phyloP scores from a whole-genome alignment of 1,140 invertebrate species.

The Neoseiulus cucumeris region DNA sequence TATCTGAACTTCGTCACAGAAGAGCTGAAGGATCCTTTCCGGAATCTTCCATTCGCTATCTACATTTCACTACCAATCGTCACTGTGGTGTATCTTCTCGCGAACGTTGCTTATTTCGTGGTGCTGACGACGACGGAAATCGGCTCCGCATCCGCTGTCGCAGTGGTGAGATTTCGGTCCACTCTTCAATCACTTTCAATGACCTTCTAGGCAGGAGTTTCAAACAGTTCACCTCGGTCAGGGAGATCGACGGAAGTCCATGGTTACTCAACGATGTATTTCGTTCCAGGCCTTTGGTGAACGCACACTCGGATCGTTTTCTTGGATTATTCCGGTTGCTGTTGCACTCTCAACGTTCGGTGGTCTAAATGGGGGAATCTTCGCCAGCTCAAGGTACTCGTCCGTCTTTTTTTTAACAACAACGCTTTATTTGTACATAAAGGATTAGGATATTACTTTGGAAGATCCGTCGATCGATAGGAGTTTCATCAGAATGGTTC shows the following conservation, averaged over 20 bases:
- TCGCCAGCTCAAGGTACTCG: conserved; percentile 49
- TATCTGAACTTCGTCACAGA: conserved; percentile 95
- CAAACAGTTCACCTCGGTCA: too few species aligned
- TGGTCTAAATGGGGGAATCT: conserved; percentile 66
- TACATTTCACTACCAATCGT: conserved; percentile 72
- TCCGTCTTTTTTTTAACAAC: conserved; percentile 14
- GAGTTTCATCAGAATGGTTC: too few species aligned
- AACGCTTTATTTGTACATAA: too few species aligned
- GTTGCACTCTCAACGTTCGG: conserved; percentile 67
- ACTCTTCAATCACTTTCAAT: too few species aligned
- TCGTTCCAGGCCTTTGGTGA: conserved; percentile 51
- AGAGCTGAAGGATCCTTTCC: conserved; percentile 72
- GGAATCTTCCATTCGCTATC: conserved; percentile 76
- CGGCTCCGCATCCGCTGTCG: conserved; percentile 63
- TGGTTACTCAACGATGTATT: too few species aligned
- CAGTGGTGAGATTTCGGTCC: conserved; percentile 50
- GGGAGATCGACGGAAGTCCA: too few species aligned
- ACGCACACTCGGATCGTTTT: conserved; percentile 42
- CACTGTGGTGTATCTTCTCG: conserved; percentile 67
- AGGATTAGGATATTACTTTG: too few species aligned
- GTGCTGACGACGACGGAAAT: conserved; percentile 62
- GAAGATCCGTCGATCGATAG: too few species aligned
- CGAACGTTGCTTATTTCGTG: conserved; percentile 76
- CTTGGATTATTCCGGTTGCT: conserved; percentile 59
- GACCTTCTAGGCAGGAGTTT: too few species aligned